These are phyloP conservation scores for Stenopsyche tienmushanensis DNA, from an alignment of 1,140 invertebrate genomes.

Conservation along the genomic window DNA sequence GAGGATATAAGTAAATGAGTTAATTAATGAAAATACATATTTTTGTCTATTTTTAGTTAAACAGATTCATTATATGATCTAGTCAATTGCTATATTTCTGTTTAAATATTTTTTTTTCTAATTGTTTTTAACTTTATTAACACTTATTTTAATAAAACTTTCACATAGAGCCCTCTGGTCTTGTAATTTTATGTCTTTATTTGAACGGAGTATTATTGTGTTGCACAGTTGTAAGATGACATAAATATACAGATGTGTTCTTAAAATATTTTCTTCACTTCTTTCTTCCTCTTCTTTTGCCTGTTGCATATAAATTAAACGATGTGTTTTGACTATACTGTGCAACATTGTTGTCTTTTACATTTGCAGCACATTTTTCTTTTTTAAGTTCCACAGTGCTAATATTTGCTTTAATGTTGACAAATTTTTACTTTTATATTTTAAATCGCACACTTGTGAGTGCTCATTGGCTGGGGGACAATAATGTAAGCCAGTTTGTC, in stretches of 20 bases:
- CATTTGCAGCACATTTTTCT: slow-evolving; percentile 37
- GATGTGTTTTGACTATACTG: slow-evolving; percentile 40
- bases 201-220: slow-evolving; percentile 24
- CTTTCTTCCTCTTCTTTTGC: slow-evolving; percentile 33
- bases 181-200: not conserved
- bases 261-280: slow-evolving; percentile 21
- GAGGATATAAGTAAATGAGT: too few species aligned
- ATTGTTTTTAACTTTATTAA: not conserved
- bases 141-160: too few species aligned
- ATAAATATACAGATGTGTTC: slow-evolving; percentile 35
- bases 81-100: too few species aligned
- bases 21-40: too few species aligned
- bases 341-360: slow-evolving; percentile 42
- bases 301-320: slow-evolving; percentile 39
- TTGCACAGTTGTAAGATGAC: slow-evolving; percentile 26
- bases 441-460: slow-evolving; percentile 11
- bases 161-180: not conserved
- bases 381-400: slow-evolving; percentile 3
- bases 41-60: too few species aligned
- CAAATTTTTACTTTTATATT: slow-evolving; percentile 41
- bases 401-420: slow-evolving; percentile 32
- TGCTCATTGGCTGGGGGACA: slow-evolving; percentile 28
- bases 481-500: slow-evolving; percentile 40
- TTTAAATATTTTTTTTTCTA: too few species aligned
- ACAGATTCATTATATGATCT: too few species aligned